These are phyloP conservation scores for Bombylius discolor DNA, from an alignment of 2,888 invertebrate species.

Conservation along the genomic window DNA sequence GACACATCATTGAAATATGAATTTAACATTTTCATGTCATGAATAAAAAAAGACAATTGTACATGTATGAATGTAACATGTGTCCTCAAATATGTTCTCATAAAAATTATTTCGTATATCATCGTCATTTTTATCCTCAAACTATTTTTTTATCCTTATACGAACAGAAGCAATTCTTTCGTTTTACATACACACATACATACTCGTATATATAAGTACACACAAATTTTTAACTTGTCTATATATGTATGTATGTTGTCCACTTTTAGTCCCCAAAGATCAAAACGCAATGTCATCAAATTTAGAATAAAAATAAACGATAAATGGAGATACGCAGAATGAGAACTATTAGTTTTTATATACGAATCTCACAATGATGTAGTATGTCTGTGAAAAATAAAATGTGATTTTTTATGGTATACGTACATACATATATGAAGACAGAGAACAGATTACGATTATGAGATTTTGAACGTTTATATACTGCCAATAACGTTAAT, in stretches of 20 bases:
- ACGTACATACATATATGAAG: too few species aligned
- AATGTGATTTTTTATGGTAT: too few species aligned
- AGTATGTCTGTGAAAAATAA: too few species aligned
- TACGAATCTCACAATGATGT: too few species aligned
- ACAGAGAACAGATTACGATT: too few species aligned
- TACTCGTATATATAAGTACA: neutral
- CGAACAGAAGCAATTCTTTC: too few species aligned
- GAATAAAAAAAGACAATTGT: too few species aligned
- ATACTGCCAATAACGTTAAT: too few species aligned
- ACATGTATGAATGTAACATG: neutral
- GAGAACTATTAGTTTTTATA: too few species aligned
- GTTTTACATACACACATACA: neutral
- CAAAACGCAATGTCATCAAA: neutral
- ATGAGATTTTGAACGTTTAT: too few species aligned
- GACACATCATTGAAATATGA: neutral
- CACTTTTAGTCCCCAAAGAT: neutral
- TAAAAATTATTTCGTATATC: slow-evolving; percentile 2
- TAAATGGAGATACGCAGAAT: too few species aligned
- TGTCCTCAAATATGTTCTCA: neutral
- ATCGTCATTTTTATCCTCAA: neutral
- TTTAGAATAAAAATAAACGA: neutral
- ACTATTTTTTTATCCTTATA: too few species aligned
- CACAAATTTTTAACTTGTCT: neutral
- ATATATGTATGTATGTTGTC: neutral
- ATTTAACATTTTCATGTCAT: neutral